Conservation (phyloP, 2,888 invertebrate species). For the Limenitis camilla region DNA sequence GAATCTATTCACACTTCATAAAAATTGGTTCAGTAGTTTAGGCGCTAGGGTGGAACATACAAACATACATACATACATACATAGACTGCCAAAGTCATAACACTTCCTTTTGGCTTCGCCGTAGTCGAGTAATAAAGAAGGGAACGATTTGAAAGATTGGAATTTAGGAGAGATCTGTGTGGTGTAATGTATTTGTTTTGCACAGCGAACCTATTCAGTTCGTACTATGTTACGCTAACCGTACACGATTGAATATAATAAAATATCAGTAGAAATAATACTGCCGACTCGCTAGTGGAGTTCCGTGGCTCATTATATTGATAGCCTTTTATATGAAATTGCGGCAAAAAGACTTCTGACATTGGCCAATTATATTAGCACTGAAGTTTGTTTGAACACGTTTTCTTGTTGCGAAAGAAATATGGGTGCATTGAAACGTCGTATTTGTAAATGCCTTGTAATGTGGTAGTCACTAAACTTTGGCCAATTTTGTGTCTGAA, state of each 20-base stretch:
- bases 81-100: too few species aligned
- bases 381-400: slow-evolving; percentile 10
- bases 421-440: slow-evolving; percentile 3
- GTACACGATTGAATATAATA: slow-evolving; percentile 53
- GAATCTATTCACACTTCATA: too few species aligned
- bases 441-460: not conserved
- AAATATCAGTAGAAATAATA: slow-evolving; percentile 59
- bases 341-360: slow-evolving; percentile 53
- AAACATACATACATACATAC: too few species aligned
- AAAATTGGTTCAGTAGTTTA: too few species aligned
- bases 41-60: too few species aligned
- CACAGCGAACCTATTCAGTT: slow-evolving; percentile 8
- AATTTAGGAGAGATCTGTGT: not conserved
- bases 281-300: slow-evolving; percentile 42
- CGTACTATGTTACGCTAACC: slow-evolving; percentile 31
- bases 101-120: too few species aligned
- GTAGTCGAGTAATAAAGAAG: too few species aligned
- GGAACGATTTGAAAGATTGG: too few species aligned
- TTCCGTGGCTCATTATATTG: slow-evolving; percentile 53
- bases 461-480: not conserved
- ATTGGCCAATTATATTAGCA: slow-evolving; percentile 26
- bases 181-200: slow-evolving; percentile 8
- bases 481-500: not conserved
- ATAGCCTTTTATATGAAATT: slow-evolving; percentile 48
- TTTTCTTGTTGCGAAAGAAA: slow-evolving; percentile 6